These are phyloP conservation scores for Dinomys branickii DNA, from an alignment of 2,113 vertebrate genomes.

Conservation along the genomic window DNA sequence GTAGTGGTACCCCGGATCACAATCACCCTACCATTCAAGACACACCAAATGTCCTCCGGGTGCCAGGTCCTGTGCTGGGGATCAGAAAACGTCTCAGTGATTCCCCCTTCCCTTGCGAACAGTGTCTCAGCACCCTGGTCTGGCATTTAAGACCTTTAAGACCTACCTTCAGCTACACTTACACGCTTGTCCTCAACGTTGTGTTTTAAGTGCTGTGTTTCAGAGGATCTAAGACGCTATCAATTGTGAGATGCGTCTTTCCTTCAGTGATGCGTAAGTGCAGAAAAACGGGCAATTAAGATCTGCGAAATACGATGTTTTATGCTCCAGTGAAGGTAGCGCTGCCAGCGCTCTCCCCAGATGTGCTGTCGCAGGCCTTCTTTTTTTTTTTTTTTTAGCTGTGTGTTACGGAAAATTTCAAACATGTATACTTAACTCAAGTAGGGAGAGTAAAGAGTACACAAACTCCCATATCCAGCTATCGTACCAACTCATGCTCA, in stretches of 20 bases:
- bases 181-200: not conserved
- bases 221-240: constrained; percentile 38
- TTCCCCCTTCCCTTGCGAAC: constrained; percentile 1
- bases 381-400: constrained; percentile 30
- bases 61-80: not conserved
- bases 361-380: constrained; percentile 17
- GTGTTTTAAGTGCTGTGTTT: not conserved
- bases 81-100: not conserved
- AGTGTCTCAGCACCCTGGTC: not conserved
- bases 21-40: not conserved
- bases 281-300: constrained; percentile 9
- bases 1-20: not conserved
- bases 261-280: constrained; percentile 23
- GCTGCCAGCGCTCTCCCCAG: not conserved
- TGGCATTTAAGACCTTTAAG: not conserved
- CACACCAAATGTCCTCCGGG: not conserved
- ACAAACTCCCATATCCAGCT: not conserved
- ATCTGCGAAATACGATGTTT: constrained; percentile 30
- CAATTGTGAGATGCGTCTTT: not conserved
- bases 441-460: constrained; percentile 25
- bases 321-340: not conserved
- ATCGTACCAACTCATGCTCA: not conserved
- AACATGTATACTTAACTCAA: not conserved
- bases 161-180: not conserved
- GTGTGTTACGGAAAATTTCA: constrained; percentile 58